These are phyloP conservation scores for Meteorus cinctellus DNA, from an alignment of 2,888 invertebrate species.

Conservation along the genomic window DNA sequence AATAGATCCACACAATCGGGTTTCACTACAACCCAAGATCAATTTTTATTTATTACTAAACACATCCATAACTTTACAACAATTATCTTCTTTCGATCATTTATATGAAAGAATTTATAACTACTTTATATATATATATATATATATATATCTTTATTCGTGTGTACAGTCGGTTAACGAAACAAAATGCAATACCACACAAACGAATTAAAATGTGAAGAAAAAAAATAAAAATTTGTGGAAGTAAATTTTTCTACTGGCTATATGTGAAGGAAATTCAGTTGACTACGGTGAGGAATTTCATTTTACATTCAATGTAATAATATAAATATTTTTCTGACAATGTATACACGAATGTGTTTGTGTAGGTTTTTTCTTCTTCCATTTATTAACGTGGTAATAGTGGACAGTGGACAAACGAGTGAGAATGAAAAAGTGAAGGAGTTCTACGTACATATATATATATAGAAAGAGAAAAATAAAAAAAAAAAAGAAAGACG, in stretches of 20 bases:
- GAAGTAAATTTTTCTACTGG: background rate
- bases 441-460: background rate
- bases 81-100: conserved; percentile 4
- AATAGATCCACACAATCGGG: conserved; percentile 21
- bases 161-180: background rate
- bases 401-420: background rate
- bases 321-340: background rate
- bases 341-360: background rate
- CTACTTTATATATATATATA: background rate
- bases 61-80: background rate
- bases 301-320: background rate
- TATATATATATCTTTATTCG: background rate
- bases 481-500: background rate
- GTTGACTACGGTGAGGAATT: too few species aligned
- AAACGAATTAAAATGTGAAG: background rate
- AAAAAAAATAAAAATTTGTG: background rate
- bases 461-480: background rate
- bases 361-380: background rate
- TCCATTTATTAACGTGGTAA: background rate
- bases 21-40: conserved; percentile 8
- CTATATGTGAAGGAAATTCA: background rate
- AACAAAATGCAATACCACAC: background rate
- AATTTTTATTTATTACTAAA: conserved; percentile 17
- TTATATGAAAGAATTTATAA: background rate
- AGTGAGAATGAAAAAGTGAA: background rate